Percentiles rank a stretch among this genome's conserved stretches.
Evolutionary conservation across 1,140 invertebrate genomes (phyloP).

Genomic region (Saccostrea cuccullata): DNA sequence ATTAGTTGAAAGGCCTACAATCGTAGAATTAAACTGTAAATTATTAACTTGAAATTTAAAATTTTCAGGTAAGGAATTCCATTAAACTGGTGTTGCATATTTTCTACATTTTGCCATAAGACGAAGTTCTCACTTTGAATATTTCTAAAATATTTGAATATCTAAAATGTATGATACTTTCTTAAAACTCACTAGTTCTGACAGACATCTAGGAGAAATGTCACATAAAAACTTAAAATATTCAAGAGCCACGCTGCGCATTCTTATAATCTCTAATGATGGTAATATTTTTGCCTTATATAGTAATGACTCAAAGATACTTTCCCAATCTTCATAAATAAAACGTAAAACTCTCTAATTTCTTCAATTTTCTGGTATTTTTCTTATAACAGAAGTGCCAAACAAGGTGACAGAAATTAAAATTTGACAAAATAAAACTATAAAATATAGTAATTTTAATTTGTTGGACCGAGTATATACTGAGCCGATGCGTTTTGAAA

Average conservation of each 20-base stretch:
- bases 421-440: constrained; percentile 49
- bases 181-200: not conserved
- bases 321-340: not conserved
- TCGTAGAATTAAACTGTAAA: not conserved
- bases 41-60: not conserved
- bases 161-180: not conserved
- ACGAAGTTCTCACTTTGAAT: not conserved
- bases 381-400: constrained; percentile 25
- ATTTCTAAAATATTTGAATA: not conserved
- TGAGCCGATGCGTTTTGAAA: constrained; percentile 40
- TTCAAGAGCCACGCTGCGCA: not conserved
- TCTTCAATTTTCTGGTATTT: not conserved
- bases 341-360: not conserved
- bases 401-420: constrained; percentile 42
- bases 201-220: not conserved
- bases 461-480: constrained; percentile 29
- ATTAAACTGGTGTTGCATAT: not conserved
- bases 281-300: not conserved
- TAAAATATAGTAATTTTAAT: constrained; percentile 48
- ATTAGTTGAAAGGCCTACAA: no score
- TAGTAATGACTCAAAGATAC: not conserved
- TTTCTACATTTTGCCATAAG: not conserved
- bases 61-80: not conserved
- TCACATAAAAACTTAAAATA: not conserved
- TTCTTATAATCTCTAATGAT: not conserved